These are phyloP conservation scores for Mimas tiliae DNA, from an alignment of 2,888 invertebrate species.

Conservation along the genomic window DNA sequence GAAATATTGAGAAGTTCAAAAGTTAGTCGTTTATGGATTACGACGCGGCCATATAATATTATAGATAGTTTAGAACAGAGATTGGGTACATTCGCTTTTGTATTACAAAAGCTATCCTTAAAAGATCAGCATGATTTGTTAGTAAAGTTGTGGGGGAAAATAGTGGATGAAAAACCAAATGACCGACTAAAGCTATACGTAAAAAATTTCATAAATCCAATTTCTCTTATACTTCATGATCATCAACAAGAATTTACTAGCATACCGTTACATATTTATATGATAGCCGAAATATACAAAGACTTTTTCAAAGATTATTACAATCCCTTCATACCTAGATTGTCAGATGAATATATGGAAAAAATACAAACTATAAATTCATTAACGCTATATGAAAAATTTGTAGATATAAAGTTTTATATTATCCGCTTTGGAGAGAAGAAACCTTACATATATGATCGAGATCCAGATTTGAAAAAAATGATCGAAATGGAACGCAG, in stretches of 20 bases:
- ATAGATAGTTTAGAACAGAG: slow-evolving; percentile 37
- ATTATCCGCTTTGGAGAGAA: slow-evolving; percentile 41
- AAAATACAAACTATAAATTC: slow-evolving; percentile 25
- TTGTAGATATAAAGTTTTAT: slow-evolving; percentile 38
- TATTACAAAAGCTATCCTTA: slow-evolving; percentile 32
- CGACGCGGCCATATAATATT: slow-evolving; percentile 37
- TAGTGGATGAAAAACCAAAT: slow-evolving; percentile 9
- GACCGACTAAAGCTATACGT: neutral
- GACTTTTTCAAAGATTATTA: slow-evolving; percentile 29
- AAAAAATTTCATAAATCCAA: neutral
- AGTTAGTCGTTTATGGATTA: slow-evolving; percentile 36
- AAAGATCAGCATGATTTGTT: slow-evolving; percentile 34
- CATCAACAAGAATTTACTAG: slow-evolving; percentile 33
- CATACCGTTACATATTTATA: slow-evolving; percentile 38
- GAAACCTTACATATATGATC: slow-evolving; percentile 33
- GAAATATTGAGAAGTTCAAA: slow-evolving; percentile 30
- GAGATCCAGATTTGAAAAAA: slow-evolving; percentile 36
- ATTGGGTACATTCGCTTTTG: slow-evolving; percentile 38
- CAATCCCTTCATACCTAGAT: slow-evolving; percentile 6
- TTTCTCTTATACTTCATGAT: slow-evolving; percentile 15
- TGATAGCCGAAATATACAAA: slow-evolving; percentile 38
- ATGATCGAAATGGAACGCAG: slow-evolving; percentile 34
- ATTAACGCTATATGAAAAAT: slow-evolving; percentile 35
- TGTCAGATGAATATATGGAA: slow-evolving; percentile 18
- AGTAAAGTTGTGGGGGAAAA: slow-evolving; percentile 33